phyloP scores from a whole-genome alignment of 2,888 invertebrate genomes.

The Mellilla xanthometata region DNA sequence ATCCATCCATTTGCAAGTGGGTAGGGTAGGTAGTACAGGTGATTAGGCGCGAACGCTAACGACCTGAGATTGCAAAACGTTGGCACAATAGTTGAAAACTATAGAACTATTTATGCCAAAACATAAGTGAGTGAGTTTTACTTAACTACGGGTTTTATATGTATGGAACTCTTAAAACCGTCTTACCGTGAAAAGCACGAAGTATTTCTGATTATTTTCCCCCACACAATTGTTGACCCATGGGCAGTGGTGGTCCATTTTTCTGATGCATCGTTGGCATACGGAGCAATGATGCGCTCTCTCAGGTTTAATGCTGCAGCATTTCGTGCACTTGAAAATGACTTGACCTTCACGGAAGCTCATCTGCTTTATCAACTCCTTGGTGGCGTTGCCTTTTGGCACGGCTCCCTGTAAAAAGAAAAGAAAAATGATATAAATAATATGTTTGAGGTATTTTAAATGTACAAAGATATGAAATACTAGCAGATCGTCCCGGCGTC shows the following conservation, averaged over 20 bases:
- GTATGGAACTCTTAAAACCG: too few species aligned
- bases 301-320: constrained; percentile 97
- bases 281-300: constrained; percentile 98
- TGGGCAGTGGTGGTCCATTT: constrained; percentile 88
- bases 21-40: too few species aligned
- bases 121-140: too few species aligned
- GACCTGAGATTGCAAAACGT: too few species aligned
- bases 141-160: too few species aligned
- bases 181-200: constrained; percentile 97
- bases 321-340: constrained; percentile 97
- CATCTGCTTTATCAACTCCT: constrained; percentile 97
- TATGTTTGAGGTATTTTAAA: neutral
- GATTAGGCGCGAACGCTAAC: too few species aligned
- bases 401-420: constrained; percentile 89
- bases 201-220: constrained; percentile 99
- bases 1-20: too few species aligned
- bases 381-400: constrained; percentile 96
- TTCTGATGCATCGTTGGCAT: constrained; percentile 90
- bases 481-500: too few species aligned
- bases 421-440: neutral
- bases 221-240: constrained; percentile 99
- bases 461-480: too few species aligned
- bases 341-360: constrained; percentile 95
- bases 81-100: too few species aligned
- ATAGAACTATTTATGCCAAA: too few species aligned